phyloP scores from a whole-genome alignment of 2,113 vertebrate genomes.

The Cyprinodon variegatus region DNA sequence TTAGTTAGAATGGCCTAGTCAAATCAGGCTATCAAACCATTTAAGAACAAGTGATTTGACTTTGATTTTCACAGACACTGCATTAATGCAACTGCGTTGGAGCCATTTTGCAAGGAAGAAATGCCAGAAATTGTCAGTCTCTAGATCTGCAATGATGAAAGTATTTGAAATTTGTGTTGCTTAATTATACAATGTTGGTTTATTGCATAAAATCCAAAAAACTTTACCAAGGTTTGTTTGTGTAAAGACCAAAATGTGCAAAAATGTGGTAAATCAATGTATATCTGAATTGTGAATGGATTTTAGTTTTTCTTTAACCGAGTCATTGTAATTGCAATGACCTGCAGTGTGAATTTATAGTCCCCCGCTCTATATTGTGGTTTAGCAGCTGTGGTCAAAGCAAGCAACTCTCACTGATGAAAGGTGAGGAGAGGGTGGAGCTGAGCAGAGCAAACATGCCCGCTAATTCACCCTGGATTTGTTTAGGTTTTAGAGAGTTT shows the following conservation, averaged over 20 bases:
- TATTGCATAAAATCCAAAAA: neutral
- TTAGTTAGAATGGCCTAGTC: neutral
- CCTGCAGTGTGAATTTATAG: conserved; percentile 5
- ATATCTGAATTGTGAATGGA: neutral
- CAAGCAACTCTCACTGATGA: conserved; percentile 13
- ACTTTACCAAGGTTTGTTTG: neutral
- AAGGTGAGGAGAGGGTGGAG: conserved; percentile 12
- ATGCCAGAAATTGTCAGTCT: too few relatives aligned
- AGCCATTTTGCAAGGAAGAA: too few relatives aligned
- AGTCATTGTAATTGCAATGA: neutral
- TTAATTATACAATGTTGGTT: too few relatives aligned
- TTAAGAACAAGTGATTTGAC: too few relatives aligned
- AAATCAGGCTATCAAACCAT: too few relatives aligned
- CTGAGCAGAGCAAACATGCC: conserved; percentile 17
- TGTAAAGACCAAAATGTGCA: neutral
- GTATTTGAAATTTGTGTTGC: neutral
- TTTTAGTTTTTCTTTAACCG: neutral
- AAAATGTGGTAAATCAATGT: neutral
- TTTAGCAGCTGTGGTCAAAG: conserved; percentile 28
- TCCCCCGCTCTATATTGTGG: conserved; percentile 10
- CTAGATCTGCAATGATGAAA: too few relatives aligned
- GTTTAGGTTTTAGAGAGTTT: conserved; percentile 3
- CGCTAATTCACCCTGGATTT: conserved; percentile 1
- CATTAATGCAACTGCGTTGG: too few relatives aligned
- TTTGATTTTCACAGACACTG: too few relatives aligned